A percentile compares a stretch with the other conserved stretches of the same genome.
phyloP scores from a whole-genome alignment of 2,888 invertebrate species.

The Troglohyphantes excavatus region DNA sequence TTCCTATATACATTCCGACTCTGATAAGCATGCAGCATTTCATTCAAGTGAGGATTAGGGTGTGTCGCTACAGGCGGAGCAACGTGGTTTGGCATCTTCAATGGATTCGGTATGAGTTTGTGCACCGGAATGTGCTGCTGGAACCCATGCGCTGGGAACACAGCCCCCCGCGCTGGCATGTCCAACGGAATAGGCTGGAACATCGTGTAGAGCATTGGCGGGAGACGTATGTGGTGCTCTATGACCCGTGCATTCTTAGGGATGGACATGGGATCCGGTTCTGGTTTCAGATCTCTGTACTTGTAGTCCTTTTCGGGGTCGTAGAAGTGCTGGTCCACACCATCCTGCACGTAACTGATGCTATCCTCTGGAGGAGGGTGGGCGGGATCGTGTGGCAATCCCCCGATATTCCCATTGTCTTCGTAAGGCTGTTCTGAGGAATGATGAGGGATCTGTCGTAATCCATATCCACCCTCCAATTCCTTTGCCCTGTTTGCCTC shows the following conservation, averaged over 20 bases:
- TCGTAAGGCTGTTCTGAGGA: background rate
- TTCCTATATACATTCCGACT: constrained; percentile 43
- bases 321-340: background rate
- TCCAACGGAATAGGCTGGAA: background rate
- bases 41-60: constrained; percentile 34
- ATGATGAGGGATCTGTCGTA: background rate
- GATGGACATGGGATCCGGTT: constrained; percentile 63
- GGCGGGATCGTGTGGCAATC: background rate
- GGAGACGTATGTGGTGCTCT: constrained; percentile 67
- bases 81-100: constrained; percentile 51
- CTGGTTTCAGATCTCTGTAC: constrained; percentile 38
- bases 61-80: constrained; percentile 19
- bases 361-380: background rate
- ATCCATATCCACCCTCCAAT: background rate
- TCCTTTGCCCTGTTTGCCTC: background rate
- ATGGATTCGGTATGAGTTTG: constrained; percentile 67
- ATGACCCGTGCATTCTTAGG: constrained; percentile 64
- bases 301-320: constrained; percentile 40
- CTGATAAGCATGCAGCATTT: constrained; percentile 62
- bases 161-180: background rate
- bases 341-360: constrained; percentile 36
- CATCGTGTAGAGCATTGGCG: constrained; percentile 45
- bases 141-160: background rate
- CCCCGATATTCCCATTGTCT: background rate
- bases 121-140: constrained; percentile 43